These are phyloP conservation scores for Sebastes kiyomatsui DNA, from an alignment of 2,797 vertebrate species.

Conservation along the genomic window DNA sequence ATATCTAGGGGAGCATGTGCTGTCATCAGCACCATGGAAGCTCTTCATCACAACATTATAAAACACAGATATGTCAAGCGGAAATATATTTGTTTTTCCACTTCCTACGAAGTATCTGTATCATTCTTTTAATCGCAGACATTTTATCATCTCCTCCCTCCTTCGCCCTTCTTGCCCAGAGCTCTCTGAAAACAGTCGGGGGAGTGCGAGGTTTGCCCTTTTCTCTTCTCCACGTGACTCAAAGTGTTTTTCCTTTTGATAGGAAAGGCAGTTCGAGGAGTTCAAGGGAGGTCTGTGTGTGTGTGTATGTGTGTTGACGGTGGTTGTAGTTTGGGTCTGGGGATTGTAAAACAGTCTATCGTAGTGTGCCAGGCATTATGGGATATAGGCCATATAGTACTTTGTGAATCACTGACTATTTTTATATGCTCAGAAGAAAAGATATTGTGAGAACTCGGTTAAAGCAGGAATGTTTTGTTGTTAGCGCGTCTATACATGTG, in stretches of 20 bases:
- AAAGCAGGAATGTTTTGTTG: not conserved
- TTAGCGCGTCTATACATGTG: not conserved
- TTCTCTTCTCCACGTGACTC: slow-evolving; percentile 22
- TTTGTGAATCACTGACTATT: not conserved
- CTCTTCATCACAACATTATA: slow-evolving; percentile 34
- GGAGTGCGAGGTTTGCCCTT: slow-evolving; percentile 10
- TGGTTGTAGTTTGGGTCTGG: not conserved
- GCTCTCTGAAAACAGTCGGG: not conserved
- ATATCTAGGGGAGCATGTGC: slow-evolving; percentile 30
- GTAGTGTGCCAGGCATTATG: not conserved
- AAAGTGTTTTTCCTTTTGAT: slow-evolving; percentile 45
- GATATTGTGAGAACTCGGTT: not conserved
- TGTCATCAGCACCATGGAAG: slow-evolving; percentile 35
- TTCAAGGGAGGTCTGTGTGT: slow-evolving; percentile 5
- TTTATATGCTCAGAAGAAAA: not conserved
- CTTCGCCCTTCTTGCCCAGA: not conserved
- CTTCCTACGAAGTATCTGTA: slow-evolving; percentile 26
- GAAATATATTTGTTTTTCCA: slow-evolving; percentile 27
- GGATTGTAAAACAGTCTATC: not conserved
- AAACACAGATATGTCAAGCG: slow-evolving; percentile 44
- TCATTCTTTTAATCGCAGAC: slow-evolving; percentile 37
- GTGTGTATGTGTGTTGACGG: not conserved
- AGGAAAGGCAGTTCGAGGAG: slow-evolving; percentile 25
- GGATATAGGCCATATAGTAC: not conserved
- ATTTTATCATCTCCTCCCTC: slow-evolving; percentile 9